Conservation (phyloP, 2,797 vertebrate genomes). For the Morus bassanus region DNA sequence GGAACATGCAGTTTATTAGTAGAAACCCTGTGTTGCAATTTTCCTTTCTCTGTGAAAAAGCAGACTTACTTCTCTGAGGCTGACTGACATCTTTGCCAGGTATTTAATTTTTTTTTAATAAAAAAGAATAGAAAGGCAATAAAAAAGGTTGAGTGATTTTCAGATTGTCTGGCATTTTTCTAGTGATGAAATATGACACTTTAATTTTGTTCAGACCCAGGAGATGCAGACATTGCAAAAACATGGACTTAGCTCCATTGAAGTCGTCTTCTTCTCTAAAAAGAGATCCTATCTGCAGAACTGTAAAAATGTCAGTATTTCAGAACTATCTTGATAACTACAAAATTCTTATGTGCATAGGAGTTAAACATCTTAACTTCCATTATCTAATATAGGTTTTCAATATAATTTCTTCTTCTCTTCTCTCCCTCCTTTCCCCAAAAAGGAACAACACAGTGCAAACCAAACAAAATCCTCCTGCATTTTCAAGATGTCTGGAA, state of each 20-base stretch:
- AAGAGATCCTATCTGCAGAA: not conserved
- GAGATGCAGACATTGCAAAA: not conserved
- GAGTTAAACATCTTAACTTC: not conserved
- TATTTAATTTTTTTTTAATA: not conserved
- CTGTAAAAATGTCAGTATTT: not conserved
- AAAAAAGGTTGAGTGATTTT: not conserved
- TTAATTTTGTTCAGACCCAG: slow-evolving; percentile 2
- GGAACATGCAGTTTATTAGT: not conserved
- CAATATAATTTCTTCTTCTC: not conserved
- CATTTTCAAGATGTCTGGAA: not conserved
- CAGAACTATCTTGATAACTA: not conserved
- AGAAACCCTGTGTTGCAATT: not conserved
- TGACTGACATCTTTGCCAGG: not conserved
- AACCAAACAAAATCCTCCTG: not conserved
- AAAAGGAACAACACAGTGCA: not conserved
- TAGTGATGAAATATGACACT: slow-evolving; percentile 1
- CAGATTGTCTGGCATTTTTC: slow-evolving; percentile 1
- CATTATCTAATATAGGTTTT: not conserved
- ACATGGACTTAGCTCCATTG: not conserved
- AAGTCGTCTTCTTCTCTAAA: not conserved
- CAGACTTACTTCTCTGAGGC: not conserved
- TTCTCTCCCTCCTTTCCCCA: not conserved
- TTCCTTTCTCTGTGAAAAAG: not conserved
- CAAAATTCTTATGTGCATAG: not conserved
- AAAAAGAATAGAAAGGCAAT: not conserved